Percentiles rank a stretch among this genome's conserved stretches.
These are phyloP conservation scores for Drosophila planitibia DNA, from an alignment of 2,888 invertebrate genomes.

Conservation along the genomic window DNA sequence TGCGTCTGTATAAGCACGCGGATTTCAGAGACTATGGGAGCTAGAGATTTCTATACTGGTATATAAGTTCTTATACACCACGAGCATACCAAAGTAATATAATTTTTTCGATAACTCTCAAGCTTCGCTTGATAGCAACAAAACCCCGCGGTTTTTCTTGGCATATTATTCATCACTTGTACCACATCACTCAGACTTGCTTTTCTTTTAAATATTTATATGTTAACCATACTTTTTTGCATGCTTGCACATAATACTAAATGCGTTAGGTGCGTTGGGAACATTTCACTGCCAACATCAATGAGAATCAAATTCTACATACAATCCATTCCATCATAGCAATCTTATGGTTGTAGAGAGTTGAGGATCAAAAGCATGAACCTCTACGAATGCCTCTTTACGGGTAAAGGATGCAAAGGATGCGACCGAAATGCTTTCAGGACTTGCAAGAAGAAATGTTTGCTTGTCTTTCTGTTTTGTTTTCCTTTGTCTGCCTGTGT, in stretches of 20 bases:
- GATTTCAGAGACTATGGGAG: not conserved
- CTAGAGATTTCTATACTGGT: not conserved
- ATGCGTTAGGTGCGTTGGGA: not conserved
- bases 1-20: not conserved
- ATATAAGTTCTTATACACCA: too few relatives aligned
- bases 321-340: not conserved
- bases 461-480: not conserved
- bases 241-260: not conserved
- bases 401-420: not conserved
- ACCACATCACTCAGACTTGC: not conserved
- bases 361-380: slow-evolving; percentile 11
- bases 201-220: not conserved
- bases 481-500: not conserved
- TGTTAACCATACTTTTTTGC: not conserved
- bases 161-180: not conserved
- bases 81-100: not conserved
- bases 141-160: accelerated
- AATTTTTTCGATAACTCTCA: not conserved
- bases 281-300: not conserved
- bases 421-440: not conserved
- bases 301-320: not conserved
- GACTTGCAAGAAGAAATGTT: slow-evolving; percentile 3
- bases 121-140: not conserved
- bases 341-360: slow-evolving; percentile 8
- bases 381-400: slow-evolving; percentile 9